Evolutionary conservation across 2,888 invertebrate genomes (phyloP), one percentile per base, ranked within the genome.

Genomic region (Drosophila flavopinicola): DNA sequence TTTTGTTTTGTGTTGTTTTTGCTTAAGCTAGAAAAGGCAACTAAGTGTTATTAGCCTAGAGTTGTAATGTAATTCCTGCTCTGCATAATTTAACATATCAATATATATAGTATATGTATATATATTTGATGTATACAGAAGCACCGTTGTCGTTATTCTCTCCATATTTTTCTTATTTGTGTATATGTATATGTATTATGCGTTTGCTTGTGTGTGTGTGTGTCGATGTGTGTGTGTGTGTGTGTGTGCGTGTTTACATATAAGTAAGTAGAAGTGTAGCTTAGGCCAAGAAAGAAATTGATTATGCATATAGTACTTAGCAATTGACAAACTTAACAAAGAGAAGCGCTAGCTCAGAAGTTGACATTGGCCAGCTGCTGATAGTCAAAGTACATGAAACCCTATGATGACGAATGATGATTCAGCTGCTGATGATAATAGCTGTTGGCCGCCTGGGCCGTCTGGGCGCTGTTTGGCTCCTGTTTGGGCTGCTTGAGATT

Each of bases 401-500:
- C 88, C 90, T 91, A 91, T 89, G 90, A 90, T 79, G 90, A 88
- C 47, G 90, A 88, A 56, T 91, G 90, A 78, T 91, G 91, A 63
- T 80, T 80, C 17, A 80, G 24, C 38, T 87, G 82, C 64, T 76
- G 87, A 59, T 74, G 74, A 24, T 85, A 82, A 49, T 82, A 87
- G 47, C 68, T 82, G 39, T 78, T 88, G 29, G 64, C 48, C 10
- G 66, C 70, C 65, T 78, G 72, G n/a, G n/a, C n/a, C n/a, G n/a
- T n/a, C 39, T 64, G 73, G 35, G 69, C 56, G 54, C n/a, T n/a
- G n/a, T 76, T 77, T 25, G 73, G 82, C 70, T 91, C 91, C 72
- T 91, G 91, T 66, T 91, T 91, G 47, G 94, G 94, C 92, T 95
- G 95, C 93, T 95, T 95, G 79, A 93, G 93, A 91, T 93, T 94